Percentiles rank a stretch among this genome's conserved stretches.
These are phyloP conservation scores for Hirtodrosophila histrioides DNA, from an alignment of 2,888 invertebrate species.

Conservation along the genomic window DNA sequence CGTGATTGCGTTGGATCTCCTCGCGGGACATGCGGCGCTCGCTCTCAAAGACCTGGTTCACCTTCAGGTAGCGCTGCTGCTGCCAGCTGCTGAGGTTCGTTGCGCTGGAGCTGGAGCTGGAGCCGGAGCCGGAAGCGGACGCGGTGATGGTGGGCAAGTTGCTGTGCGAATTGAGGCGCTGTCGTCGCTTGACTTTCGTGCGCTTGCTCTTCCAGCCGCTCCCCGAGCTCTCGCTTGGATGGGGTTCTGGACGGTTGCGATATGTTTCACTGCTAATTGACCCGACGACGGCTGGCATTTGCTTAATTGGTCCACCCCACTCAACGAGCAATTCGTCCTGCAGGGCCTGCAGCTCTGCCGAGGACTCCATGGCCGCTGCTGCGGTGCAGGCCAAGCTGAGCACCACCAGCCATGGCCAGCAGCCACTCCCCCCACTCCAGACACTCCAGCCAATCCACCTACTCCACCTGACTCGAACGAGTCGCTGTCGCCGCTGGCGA, in stretches of 20 bases:
- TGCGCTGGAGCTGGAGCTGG: not conserved
- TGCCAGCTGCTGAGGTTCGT: slow-evolving; percentile 68
- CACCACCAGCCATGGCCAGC: slow-evolving; percentile 36
- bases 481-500: slow-evolving; percentile 36
- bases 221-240: not conserved
- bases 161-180: slow-evolving; percentile 67
- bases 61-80: slow-evolving; percentile 80
- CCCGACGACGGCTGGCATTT: slow-evolving; percentile 27
- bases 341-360: slow-evolving; percentile 59
- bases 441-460: too few species aligned
- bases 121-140: slow-evolving; percentile 3
- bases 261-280: slow-evolving; percentile 53
- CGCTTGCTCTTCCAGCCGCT: slow-evolving; percentile 68
- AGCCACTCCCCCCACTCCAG: not conserved
- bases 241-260: slow-evolving; percentile 29
- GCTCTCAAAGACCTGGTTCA: slow-evolving; percentile 84
- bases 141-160: slow-evolving; percentile 57
- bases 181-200: slow-evolving; percentile 76
- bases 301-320: slow-evolving; percentile 44
- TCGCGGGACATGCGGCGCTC: slow-evolving; percentile 81
- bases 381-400: slow-evolving; percentile 40
- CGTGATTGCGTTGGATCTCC: slow-evolving; percentile 79
- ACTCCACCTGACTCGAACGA: not conserved
- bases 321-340: not conserved
- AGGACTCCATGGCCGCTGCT: slow-evolving; percentile 62